Evolutionary conservation across 53 echinoderm and acorn worm genomes (phyloP).

Genomic region (Arbacia lixula): DNA sequence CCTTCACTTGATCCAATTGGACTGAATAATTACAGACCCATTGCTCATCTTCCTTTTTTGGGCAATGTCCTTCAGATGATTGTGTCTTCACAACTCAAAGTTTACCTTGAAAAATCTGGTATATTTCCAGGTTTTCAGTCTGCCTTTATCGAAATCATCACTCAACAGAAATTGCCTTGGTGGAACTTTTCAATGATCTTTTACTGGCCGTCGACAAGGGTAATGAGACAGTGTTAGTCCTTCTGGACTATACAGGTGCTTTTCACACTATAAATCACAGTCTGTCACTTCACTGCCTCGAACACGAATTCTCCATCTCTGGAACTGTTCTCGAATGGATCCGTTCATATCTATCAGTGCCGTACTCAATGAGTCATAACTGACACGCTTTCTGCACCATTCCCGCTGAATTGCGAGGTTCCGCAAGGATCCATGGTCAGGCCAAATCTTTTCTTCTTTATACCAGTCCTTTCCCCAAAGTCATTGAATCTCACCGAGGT

Average conservation of each 20-base stretch:
- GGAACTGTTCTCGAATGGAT: slow-evolving; percentile 38
- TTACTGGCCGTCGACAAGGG: slow-evolving; percentile 20
- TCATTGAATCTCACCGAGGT: slow-evolving; percentile 6
- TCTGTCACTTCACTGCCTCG: slow-evolving; percentile 1
- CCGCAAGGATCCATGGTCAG: slow-evolving; percentile 61
- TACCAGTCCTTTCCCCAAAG: slow-evolving; percentile 10
- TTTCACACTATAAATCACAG: slow-evolving; percentile 28
- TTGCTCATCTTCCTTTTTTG: slow-evolving; percentile 29
- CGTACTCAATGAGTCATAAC: slow-evolving; percentile 28
- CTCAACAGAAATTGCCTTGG: slow-evolving; percentile 11
- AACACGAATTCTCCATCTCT: slow-evolving; percentile 7
- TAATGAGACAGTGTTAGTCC: slow-evolving; percentile 18
- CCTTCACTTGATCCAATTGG: background rate
- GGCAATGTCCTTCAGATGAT: slow-evolving; percentile 23
- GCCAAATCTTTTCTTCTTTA: slow-evolving; percentile 33
- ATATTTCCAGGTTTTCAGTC: slow-evolving; percentile 15
- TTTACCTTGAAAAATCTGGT: slow-evolving; percentile 2
- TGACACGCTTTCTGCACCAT: slow-evolving; percentile 9
- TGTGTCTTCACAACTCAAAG: slow-evolving; percentile 2
- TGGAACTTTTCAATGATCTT: slow-evolving; percentile 10
- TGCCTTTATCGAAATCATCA: slow-evolving; percentile 11
- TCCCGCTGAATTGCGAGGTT: slow-evolving; percentile 46
- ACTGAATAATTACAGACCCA: slow-evolving; percentile 24
- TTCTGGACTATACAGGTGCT: slow-evolving; percentile 28
- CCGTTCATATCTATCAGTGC: slow-evolving; percentile 19